Conservation (phyloP, 2,113 vertebrate species). For the Agelaius phoeniceus region DNA sequence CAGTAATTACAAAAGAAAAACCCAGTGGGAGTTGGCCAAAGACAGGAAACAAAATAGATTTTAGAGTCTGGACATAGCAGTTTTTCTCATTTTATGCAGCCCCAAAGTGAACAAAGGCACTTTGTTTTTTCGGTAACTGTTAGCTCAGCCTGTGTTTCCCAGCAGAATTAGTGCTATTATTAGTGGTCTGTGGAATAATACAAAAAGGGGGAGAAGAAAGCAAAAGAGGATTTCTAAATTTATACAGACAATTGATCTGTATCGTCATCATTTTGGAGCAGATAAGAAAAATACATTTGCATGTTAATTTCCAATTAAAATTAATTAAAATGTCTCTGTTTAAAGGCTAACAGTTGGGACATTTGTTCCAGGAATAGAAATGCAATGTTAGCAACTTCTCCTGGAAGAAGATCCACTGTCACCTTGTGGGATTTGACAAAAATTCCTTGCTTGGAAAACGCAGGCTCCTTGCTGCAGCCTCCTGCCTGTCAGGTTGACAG, state of each 20-base stretch:
- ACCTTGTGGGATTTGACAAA: neutral
- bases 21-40: neutral
- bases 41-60: neutral
- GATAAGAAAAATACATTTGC: slow-evolving; percentile 55
- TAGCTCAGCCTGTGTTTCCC: slow-evolving; percentile 23
- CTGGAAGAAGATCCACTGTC: neutral
- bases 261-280: neutral
- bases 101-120: slow-evolving; percentile 3
- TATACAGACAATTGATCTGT: slow-evolving; percentile 36
- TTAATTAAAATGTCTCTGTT: slow-evolving; percentile 1
- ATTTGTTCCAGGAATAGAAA: slow-evolving; percentile 40
- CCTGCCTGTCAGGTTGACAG: accelerated
- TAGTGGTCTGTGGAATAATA: slow-evolving; percentile 15
- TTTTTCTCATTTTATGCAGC: neutral
- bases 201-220: neutral
- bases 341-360: neutral
- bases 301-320: slow-evolving; percentile 25
- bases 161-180: slow-evolving; percentile 47
- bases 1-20: neutral
- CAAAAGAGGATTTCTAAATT: slow-evolving; percentile 45
- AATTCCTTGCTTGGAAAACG: neutral
- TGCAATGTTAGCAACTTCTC: neutral
- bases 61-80: neutral
- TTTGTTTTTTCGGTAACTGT: slow-evolving; percentile 41
- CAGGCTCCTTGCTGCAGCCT: neutral